These are phyloP conservation scores for Cottoperca gobio DNA, from an alignment of 2,797 vertebrate species.

Conservation along the genomic window DNA sequence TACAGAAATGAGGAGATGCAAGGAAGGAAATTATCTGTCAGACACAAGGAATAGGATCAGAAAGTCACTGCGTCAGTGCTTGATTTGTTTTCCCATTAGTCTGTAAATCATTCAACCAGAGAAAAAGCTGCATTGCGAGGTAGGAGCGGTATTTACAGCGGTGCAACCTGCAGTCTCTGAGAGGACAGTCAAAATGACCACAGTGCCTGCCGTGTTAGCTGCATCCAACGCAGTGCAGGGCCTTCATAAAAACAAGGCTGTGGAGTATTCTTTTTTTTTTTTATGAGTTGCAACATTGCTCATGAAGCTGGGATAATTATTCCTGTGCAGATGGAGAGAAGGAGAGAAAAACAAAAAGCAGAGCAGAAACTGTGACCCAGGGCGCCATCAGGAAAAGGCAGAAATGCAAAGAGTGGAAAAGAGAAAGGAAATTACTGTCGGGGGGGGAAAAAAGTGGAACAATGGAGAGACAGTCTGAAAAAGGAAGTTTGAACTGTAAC, in stretches of 20 bases:
- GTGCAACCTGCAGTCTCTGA: background rate
- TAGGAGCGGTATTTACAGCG: slow-evolving; percentile 15
- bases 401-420: slow-evolving; percentile 64
- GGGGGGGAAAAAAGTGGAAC: slow-evolving; percentile 57
- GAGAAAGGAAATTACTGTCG: slow-evolving; percentile 70
- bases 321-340: background rate
- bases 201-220: background rate
- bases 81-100: slow-evolving; percentile 36
- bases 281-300: slow-evolving; percentile 11
- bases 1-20: slow-evolving; percentile 19
- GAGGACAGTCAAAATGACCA: slow-evolving; percentile 5
- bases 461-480: slow-evolving; percentile 69
- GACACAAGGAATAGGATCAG: slow-evolving; percentile 19
- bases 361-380: slow-evolving; percentile 39
- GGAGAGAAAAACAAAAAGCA: slow-evolving; percentile 5
- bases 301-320: slow-evolving; percentile 19
- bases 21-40: slow-evolving; percentile 44
- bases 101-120: background rate
- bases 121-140: background rate
- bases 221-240: background rate
- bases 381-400: slow-evolving; percentile 60
- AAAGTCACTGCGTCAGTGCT: slow-evolving; percentile 7
- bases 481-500: slow-evolving; percentile 67
- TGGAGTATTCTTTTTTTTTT: background rate
- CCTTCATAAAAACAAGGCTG: background rate